These are phyloP conservation scores for Aurelia aurita complex sp. Pacific DNA, from an alignment of 30 jellyfish, hydroid and myxozoan genomes.

Conservation along the genomic window DNA sequence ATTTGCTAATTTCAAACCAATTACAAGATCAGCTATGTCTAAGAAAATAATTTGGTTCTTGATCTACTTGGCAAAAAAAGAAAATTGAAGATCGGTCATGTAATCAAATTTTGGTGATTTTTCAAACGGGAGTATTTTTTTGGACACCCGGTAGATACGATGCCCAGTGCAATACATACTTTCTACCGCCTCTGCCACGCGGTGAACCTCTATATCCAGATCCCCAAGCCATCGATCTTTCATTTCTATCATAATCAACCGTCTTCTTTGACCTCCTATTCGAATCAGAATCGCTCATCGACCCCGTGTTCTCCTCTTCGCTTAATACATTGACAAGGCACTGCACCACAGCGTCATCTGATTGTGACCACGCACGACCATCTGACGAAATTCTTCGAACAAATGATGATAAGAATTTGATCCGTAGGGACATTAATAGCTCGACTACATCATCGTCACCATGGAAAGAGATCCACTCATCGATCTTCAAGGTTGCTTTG, in stretches of 20 bases:
- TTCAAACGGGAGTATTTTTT: too few species aligned
- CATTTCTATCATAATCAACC: conserved; percentile 35
- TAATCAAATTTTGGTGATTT: too few species aligned
- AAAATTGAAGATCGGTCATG: too few species aligned
- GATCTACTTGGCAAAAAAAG: too few species aligned
- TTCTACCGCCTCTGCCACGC: conserved; percentile 40
- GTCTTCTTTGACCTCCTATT: conserved; percentile 31
- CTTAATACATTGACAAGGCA: conserved; percentile 68
- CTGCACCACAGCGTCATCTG: conserved; percentile 85
- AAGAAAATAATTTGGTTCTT: too few species aligned
- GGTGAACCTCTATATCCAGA: conserved; percentile 42
- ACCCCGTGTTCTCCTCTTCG: conserved; percentile 65
- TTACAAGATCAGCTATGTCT: too few species aligned
- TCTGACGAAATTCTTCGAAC: conserved; percentile 78
- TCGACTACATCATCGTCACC: conserved; percentile 83
- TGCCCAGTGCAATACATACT: background rate
- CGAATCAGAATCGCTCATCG: conserved; percentile 41
- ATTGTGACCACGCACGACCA: conserved; percentile 82
- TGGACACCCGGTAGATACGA: too few species aligned
- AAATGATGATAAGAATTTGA: conserved; percentile 72
- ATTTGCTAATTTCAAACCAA: too few species aligned
- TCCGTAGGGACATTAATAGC: conserved; percentile 63
- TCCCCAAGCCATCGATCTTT: conserved; percentile 25
- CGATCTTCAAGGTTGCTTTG: conserved; percentile 70
- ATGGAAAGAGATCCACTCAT: conserved; percentile 90